Base-by-base conservation (phyloP, 2,113 vertebrate species). In the Mus spicilegus region DNA sequence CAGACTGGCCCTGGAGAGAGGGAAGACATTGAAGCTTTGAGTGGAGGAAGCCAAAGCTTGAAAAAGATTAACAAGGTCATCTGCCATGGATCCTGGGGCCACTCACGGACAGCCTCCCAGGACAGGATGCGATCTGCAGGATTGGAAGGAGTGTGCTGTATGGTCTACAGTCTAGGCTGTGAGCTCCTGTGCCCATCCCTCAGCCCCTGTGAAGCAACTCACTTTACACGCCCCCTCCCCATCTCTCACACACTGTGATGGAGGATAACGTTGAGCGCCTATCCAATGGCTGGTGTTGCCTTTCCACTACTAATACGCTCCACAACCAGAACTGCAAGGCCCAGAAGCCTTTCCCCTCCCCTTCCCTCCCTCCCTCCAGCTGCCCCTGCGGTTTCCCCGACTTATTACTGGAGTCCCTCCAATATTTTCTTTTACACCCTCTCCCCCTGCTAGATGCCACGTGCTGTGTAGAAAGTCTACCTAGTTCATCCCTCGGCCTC, bases 61-160 rank as follows among this genome's bases (percentile, higher is more conserved):
- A 26, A 26, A 76, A 51, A 39, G 72, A 49, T 39, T 39, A 73
- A 33, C 36, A 77, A 90, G 36, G 30, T 46, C 1, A 1, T 22
- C 77, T 94, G n/a, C 51, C 10, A 5, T 0, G 28, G 67, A 17
- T 17, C 75, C 65, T 11, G 24, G 2, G n/a, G 24, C 75, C 46
- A 78, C 75, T 42, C 75, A 76, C 26, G 65, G 56, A 33, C 30
- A 54, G 26, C 54, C 80, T 85, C 51, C 39, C 51, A 26, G 91
- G 86, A 72, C 19, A 54, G 84, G 20, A 49, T 4, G 39, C 58
- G 51, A 16, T 65, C 49, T 42, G 24, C 10, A 0, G 11, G 39
- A 17, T 0, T n/a, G 30, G 42, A 73, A n/a, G 33, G 0, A 5
- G 5, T 0, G 4, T 4, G 20, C 8, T 26, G 5, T 3, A 69